phyloP scores from a whole-genome alignment of 1,140 invertebrate genomes.

The Sitobion miscanthi region DNA sequence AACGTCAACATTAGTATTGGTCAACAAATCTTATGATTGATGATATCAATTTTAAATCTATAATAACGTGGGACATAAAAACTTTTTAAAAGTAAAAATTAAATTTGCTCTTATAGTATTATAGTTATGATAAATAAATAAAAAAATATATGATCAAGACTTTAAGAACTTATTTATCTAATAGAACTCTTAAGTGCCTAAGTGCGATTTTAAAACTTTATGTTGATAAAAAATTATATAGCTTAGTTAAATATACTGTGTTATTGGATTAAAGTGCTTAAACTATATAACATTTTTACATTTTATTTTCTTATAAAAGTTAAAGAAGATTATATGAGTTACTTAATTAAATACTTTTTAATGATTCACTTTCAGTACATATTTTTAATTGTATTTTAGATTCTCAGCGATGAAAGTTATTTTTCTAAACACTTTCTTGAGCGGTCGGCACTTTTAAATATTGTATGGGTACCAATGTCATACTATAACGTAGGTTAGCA shows the following conservation, averaged over 20 bases:
- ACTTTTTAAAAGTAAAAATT: background rate
- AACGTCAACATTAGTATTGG: background rate
- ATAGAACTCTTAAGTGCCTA: background rate
- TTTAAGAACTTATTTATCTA: background rate
- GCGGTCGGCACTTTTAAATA: background rate
- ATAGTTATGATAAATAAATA: background rate
- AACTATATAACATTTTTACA: background rate
- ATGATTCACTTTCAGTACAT: background rate
- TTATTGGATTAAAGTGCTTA: background rate
- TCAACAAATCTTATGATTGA: background rate
- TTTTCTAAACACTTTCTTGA: background rate
- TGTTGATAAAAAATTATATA: background rate
- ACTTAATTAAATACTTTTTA: background rate
- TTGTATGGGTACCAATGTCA: background rate
- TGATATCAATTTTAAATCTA: background rate
- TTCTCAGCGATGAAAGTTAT: background rate
- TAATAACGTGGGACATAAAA: background rate
- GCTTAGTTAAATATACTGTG: background rate
- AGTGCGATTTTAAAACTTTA: background rate
- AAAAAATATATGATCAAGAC: background rate
- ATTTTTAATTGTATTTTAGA: background rate
- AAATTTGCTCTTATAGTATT: background rate
- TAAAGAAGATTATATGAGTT: background rate
- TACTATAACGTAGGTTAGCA: background rate
- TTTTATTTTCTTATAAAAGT: background rate